Base-by-base conservation (phyloP, 2,113 vertebrate species). In the Rhinoderma darwinii region DNA sequence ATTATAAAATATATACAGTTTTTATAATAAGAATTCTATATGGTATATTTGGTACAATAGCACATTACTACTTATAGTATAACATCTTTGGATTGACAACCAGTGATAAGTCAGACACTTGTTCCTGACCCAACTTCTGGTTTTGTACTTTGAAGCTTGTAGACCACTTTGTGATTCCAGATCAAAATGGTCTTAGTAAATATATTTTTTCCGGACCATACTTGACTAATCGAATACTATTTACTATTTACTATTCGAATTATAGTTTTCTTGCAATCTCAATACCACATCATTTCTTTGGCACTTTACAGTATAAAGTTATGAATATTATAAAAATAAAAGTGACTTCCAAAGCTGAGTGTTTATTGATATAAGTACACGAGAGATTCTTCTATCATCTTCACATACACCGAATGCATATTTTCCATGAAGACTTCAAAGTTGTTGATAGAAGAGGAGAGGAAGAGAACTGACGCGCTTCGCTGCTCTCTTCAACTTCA, bases 371-470 rank as follows among this genome's bases (percentile, higher is more conserved):
- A 9, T 70, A 20, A 39, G 5, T 66, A 27, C 61, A 32, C 30
- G 61, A 27, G 32, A 78, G 56, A 63, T n/a, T 44, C 5, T 82
- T 81, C 56, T 61, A 43, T 41, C 56, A 41, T 51, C 25, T 77
- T 77, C 15, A 50, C 18, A 17, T 47, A 20, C 39, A 18, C 80
- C 39, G 44, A 20, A 7, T 54, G 11, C 47, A 84, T 50, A 41
- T 37, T 74, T 84, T 74, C 68, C 68, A 73, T 73, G 43, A 63
- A 73, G 47, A 74, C 66, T 74, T 73, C 66, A 73, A 54, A 84
- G 44, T 41, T 73, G 82, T 54, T 84, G 81, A 83, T 51, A 68
- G 63, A 41, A 70, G 4, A 9, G 20, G 39, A 35, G 12, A 74
- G 82, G 68, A 74, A 74, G 54, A 20, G 41, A n/a, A 11, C 68